Percentiles rank a stretch among this genome's conserved stretches.
These are phyloP conservation scores for Ictalurus furcatus DNA, from an alignment of 2,113 vertebrate species.

Conservation along the genomic window DNA sequence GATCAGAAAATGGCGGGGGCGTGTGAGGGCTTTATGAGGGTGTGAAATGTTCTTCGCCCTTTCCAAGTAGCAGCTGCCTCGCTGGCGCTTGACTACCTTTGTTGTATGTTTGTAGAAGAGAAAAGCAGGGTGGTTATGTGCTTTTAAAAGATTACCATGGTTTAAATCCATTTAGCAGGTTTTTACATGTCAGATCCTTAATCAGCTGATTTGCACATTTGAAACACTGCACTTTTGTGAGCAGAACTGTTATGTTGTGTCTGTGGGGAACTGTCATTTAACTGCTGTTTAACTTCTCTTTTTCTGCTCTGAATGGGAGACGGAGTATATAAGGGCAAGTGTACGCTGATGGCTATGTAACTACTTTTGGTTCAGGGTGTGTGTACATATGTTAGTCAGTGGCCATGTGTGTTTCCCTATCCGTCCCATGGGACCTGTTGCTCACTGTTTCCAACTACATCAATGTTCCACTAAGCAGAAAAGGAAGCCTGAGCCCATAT, in stretches of 20 bases:
- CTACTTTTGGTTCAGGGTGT: conserved; percentile 23
- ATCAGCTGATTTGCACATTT: not conserved
- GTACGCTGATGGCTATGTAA: not conserved
- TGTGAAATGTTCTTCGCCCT: not conserved
- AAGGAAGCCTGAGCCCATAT: not conserved
- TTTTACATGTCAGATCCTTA: not conserved
- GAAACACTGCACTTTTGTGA: not conserved
- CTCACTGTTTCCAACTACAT: conserved; percentile 42
- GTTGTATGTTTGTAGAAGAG: conserved; percentile 6
- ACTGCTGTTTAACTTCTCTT: not conserved
- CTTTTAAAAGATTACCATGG: not conserved
- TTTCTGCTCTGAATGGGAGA: not conserved
- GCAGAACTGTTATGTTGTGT: not conserved
- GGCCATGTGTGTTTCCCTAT: not conserved
- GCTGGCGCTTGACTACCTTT: not conserved
- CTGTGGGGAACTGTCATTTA: not conserved
- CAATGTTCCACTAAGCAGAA: conserved; percentile 31
- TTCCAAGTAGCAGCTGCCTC: not conserved
- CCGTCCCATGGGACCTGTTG: not conserved
- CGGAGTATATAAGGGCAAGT: not conserved
- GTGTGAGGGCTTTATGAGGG: not conserved
- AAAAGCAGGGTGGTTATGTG: not conserved
- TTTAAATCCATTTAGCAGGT: conserved; percentile 5
- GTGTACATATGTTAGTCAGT: not conserved
- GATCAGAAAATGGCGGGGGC: not conserved